phyloP scores from a whole-genome alignment of 2,113 vertebrate species.

The Psettodes erumei region DNA sequence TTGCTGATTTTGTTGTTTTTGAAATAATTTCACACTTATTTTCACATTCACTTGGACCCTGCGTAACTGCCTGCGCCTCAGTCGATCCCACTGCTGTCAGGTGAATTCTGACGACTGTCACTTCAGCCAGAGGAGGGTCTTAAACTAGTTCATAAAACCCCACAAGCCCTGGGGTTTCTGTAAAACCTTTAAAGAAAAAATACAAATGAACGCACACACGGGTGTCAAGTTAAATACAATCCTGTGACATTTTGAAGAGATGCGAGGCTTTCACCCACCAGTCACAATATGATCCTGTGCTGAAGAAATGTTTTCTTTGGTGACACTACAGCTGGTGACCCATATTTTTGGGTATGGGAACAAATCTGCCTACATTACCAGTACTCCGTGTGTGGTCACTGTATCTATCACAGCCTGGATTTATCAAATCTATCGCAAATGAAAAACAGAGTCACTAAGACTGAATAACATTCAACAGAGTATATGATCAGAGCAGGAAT shows the following conservation, averaged over 20 bases:
- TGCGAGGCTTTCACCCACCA: not conserved
- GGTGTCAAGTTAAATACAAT: constrained; percentile 10
- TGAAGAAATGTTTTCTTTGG: not conserved
- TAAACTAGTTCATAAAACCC: constrained; percentile 13
- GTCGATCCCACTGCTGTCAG: constrained; percentile 1
- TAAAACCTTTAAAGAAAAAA: not conserved
- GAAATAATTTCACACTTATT: too few species aligned
- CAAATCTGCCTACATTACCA: not conserved
- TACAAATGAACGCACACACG: not conserved
- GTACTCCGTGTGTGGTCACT: not conserved
- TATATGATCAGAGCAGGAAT: not conserved
- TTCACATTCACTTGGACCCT: not conserved
- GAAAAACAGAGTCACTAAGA: not conserved
- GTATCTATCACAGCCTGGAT: not conserved
- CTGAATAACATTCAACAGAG: not conserved
- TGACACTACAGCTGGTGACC: not conserved
- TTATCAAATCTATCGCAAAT: not conserved
- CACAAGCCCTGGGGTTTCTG: constrained; percentile 7
- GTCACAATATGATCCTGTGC: not conserved
- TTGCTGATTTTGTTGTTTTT: too few species aligned
- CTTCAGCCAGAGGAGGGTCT: not conserved
- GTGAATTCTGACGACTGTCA: constrained; percentile 10
- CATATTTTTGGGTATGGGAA: not conserved
- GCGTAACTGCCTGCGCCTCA: constrained; percentile 14
- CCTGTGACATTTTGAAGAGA: constrained; percentile 1